A percentile compares a stretch with the other conserved stretches of the same genome.
Conservation (phyloP, 2,888 invertebrate species). For the Gerosis bhagava region DNA sequence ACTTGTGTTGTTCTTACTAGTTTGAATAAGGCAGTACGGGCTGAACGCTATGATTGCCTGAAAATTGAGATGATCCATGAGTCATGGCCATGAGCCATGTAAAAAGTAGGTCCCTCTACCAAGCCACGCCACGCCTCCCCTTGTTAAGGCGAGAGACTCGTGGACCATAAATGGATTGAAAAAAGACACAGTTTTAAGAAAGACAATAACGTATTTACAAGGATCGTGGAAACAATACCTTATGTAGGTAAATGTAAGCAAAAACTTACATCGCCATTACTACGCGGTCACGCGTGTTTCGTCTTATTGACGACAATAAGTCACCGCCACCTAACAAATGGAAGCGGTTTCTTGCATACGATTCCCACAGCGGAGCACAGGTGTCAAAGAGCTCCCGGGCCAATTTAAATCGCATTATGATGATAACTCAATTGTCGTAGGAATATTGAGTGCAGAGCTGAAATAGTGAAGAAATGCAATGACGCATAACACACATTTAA, state of each 20-base stretch:
- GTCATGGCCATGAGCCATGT: no score
- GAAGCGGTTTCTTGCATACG: slow-evolving; percentile 41
- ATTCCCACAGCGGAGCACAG: slow-evolving; percentile 56
- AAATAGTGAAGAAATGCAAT: slow-evolving; percentile 35
- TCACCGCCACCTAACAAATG: slow-evolving; percentile 45
- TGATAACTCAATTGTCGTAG: slow-evolving; percentile 72
- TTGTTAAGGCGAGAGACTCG: no score
- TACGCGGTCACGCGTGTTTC: slow-evolving; percentile 49
- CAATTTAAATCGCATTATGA: slow-evolving; percentile 77
- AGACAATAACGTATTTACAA: not conserved
- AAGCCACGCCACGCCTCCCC: no score
- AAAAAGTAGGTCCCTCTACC: no score
- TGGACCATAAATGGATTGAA: no score
- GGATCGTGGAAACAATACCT: slow-evolving; percentile 20
- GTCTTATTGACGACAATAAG: slow-evolving; percentile 54
- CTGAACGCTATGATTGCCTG: no score
- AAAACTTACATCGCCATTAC: slow-evolving; percentile 53
- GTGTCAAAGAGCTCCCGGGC: slow-evolving; percentile 59
- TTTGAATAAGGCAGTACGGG: no score
- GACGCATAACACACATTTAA: slow-evolving; percentile 25
- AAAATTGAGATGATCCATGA: no score
- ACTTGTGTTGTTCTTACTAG: no score
- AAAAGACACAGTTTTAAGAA: no score
- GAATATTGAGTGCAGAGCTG: slow-evolving; percentile 41
- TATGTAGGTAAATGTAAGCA: slow-evolving; percentile 39